Percentiles rank a stretch among this genome's conserved stretches.
These are phyloP conservation scores for Glaucopsyche alexis DNA, from an alignment of 2,888 invertebrate species.

Conservation along the genomic window DNA sequence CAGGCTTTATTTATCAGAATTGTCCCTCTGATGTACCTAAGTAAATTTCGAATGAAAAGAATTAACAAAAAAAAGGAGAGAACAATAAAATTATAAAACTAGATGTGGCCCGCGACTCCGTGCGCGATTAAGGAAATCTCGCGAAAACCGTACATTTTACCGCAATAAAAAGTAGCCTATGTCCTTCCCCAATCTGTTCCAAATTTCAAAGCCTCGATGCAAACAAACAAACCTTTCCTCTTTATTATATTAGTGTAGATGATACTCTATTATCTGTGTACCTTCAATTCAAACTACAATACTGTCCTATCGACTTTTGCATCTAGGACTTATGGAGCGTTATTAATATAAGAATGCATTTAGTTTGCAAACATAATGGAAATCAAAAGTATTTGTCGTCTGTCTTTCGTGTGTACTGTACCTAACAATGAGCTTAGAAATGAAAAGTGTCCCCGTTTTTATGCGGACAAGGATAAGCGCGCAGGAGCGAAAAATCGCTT, in stretches of 20 bases:
- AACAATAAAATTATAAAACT: too few relatives aligned
- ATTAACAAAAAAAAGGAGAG: background rate
- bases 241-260: too few relatives aligned
- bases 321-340: constrained; percentile 6
- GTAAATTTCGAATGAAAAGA: background rate
- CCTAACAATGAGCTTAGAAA: constrained; percentile 27
- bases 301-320: constrained; percentile 3
- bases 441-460: constrained; percentile 26
- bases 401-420: constrained; percentile 22
- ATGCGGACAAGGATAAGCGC: constrained; percentile 10
- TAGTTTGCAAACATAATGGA: background rate
- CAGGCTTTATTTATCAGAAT: too few relatives aligned
- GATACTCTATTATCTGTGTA: background rate
- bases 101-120: too few relatives aligned
- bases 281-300: background rate
- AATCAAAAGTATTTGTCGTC: background rate
- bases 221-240: too few relatives aligned
- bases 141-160: too few relatives aligned
- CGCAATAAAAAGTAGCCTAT: too few relatives aligned
- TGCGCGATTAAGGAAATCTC: too few relatives aligned
- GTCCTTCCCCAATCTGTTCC: too few relatives aligned
- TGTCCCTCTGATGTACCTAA: too few relatives aligned
- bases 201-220: too few relatives aligned
- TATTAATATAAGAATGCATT: constrained; percentile 10
- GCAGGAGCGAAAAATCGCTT: constrained; percentile 25